Evolutionary conservation across 2,113 vertebrate genomes (phyloP), one percentile per base, ranked within the genome.

Genomic region (Macquaria ambigua): DNA sequence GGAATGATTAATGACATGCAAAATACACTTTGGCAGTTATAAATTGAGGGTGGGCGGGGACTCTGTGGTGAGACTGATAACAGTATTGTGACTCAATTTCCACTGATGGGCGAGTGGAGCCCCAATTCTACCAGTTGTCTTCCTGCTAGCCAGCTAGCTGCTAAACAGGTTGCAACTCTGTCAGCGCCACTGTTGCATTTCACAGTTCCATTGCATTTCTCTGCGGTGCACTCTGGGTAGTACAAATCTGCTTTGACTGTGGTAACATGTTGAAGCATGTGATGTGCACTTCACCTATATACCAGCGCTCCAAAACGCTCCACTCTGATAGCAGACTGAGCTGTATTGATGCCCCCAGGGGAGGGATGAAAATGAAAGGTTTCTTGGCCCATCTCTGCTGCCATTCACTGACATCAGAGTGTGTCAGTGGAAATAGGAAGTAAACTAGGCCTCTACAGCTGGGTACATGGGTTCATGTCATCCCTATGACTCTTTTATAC

Each of bases 241-340:
- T 56, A 50, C 71, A 76, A 3, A 84, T 58, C 23, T 12, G 20
- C 72, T 81, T 31, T 41, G 66, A 56, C 80, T 71, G 71, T 28
- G 31, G 31, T n/a, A 71, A 58, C 90, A 11, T 91, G 88, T 92
- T n/a, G 34, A 83, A 91, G 72, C 88, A 72, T 81, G 92, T 71
- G 20, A 52, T 67, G 68, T 77, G 64, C 79, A 59, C 81, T 56
- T 70, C 55, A 79, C 39, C 21, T 39, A 74, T 81, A 74, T 39
- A 66, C 28, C 5, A 31, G 18, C 59, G 34, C 79, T 88, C 31
- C 12, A 37, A 20, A 74, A 71, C 8, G 78, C 85, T 80, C 18
- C 6, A 21, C 79, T 80, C 20, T 37, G 6, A 46, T 28, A 14
- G 79, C 37, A 74, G 43, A 31, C 31, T 61, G 56, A 70, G 78